Evolutionary conservation across 2,888 invertebrate genomes (phyloP).

Genomic region (Caenorhabditis becei): DNA sequence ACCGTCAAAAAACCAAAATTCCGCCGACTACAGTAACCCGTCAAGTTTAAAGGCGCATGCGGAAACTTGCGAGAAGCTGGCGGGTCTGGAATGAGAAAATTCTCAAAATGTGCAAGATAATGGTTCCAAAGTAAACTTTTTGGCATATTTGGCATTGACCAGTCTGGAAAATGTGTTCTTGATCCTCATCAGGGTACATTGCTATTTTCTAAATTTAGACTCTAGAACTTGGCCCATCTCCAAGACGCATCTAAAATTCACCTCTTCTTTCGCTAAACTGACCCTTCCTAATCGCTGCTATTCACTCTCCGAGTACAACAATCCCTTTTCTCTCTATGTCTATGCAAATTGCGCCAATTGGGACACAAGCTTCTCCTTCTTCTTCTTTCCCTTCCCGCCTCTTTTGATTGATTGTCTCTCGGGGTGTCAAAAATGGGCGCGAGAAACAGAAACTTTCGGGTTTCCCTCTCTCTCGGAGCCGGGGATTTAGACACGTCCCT

Average conservation of each 20-base stretch:
- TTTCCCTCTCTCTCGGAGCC: neutral
- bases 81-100: too few relatives aligned
- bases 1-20: too few relatives aligned
- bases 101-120: too few relatives aligned
- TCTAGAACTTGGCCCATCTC: neutral
- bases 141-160: too few relatives aligned
- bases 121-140: too few relatives aligned
- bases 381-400: slow-evolving; percentile 12
- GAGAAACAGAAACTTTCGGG: slow-evolving; percentile 2
- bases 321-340: slow-evolving; percentile 24
- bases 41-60: too few relatives aligned
- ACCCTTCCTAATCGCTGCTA: slow-evolving; percentile 1
- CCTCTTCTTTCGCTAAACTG: neutral
- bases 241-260: neutral
- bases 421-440: slow-evolving; percentile 44
- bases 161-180: too few relatives aligned
- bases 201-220: too few relatives aligned
- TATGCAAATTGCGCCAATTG: slow-evolving; percentile 56
- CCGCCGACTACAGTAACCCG: too few relatives aligned
- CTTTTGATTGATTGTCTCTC: slow-evolving; percentile 60
- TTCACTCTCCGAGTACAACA: neutral
- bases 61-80: too few relatives aligned
- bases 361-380: neutral
- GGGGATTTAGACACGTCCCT: slow-evolving; percentile 4
- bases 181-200: too few relatives aligned